phyloP scores from a whole-genome alignment of 2,113 vertebrate species.

The Sphaerodactylus townsendi region DNA sequence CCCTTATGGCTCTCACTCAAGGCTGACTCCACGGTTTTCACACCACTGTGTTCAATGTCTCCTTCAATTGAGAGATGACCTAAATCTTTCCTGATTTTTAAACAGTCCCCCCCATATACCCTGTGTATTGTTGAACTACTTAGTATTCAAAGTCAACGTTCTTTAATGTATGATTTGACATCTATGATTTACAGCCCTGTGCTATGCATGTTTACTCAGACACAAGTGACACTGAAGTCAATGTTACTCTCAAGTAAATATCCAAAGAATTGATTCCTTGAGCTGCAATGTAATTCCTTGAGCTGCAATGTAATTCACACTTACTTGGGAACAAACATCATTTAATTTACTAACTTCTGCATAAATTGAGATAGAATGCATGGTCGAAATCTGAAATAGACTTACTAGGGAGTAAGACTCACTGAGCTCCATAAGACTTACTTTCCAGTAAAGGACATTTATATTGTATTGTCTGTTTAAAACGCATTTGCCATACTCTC shows the following conservation, averaged over 20 bases:
- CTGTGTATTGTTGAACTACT: background rate
- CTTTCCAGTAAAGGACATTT: background rate
- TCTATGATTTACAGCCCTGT: background rate
- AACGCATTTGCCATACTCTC: background rate
- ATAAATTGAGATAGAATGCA: background rate
- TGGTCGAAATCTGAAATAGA: too few species aligned
- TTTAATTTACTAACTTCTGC: background rate
- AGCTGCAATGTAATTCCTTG: too few species aligned
- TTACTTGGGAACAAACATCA: background rate
- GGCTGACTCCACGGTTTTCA: constrained; percentile 23
- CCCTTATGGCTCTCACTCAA: constrained; percentile 43
- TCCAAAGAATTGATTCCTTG: too few species aligned
- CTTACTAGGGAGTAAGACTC: too few species aligned
- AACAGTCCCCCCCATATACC: constrained; percentile 8
- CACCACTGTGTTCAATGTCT: constrained; percentile 24
- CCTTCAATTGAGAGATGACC: constrained; percentile 42
- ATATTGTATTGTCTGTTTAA: background rate
- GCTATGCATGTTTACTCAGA: background rate
- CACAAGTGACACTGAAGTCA: background rate
- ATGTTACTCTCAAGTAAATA: too few species aligned
- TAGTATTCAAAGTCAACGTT: constrained; percentile 26
- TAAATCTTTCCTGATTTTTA: constrained; percentile 6
- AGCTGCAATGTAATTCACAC: too few species aligned
- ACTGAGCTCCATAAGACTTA: too few species aligned
- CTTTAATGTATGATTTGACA: background rate